Evolutionary conservation across 2,888 invertebrate species (phyloP).

Genomic region (Abrostola tripartita): DNA sequence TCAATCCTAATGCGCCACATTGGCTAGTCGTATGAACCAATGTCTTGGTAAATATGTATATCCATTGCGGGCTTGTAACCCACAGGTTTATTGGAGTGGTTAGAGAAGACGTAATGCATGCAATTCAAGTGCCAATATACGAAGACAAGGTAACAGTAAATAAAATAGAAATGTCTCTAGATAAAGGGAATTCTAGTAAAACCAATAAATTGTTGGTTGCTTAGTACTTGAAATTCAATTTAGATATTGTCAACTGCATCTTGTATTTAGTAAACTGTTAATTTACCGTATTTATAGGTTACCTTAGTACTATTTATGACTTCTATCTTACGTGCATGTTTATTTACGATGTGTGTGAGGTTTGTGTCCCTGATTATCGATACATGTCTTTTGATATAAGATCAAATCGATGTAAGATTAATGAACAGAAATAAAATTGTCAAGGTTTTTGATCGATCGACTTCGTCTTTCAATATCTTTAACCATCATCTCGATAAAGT

Average conservation of each 20-base stretch:
- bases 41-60: conserved; percentile 9
- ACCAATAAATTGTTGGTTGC: conserved; percentile 23
- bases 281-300: background rate
- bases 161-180: conserved; percentile 34
- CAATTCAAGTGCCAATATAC: conserved; percentile 25
- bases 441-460: background rate
- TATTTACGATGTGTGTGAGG: background rate
- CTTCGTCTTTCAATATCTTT: background rate
- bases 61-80: conserved; percentile 16
- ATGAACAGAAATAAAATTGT: background rate
- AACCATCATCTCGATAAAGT: background rate
- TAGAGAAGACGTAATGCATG: conserved; percentile 15
- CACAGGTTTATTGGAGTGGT: background rate
- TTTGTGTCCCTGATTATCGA: background rate
- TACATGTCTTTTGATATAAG: background rate
- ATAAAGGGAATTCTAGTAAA: conserved; percentile 29
- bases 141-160: conserved; percentile 40
- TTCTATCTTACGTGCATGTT: background rate
- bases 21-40: conserved; percentile 7
- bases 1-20: conserved; percentile 27
- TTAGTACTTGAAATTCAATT: conserved; percentile 7
- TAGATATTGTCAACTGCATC: conserved; percentile 2
- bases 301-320: background rate
- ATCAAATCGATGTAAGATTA: background rate
- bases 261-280: background rate